phyloP scores from a whole-genome alignment of 1,140 invertebrate species.

The Drosophila kurseongensis region DNA sequence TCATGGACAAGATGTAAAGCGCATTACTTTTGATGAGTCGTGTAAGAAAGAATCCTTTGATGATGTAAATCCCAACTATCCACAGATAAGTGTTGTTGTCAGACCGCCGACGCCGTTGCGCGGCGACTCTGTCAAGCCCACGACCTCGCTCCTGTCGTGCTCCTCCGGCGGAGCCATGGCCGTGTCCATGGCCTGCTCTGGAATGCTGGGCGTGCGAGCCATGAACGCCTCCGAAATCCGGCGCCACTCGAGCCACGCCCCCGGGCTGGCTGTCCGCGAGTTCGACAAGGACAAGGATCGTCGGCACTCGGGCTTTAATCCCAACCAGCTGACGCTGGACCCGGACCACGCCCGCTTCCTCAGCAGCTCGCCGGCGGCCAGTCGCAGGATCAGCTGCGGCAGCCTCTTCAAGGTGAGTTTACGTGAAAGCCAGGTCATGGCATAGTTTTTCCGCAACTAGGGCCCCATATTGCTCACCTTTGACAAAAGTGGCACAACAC shows the following conservation, averaged over 20 bases:
- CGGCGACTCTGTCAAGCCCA: conserved; percentile 73
- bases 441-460: conserved; percentile 7
- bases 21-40: conserved; percentile 85
- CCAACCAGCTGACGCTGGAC: conserved; percentile 87
- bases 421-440: conserved; percentile 1
- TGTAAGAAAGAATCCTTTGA: conserved; percentile 85
- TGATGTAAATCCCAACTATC: conserved; percentile 84
- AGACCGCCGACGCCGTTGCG: conserved; percentile 89
- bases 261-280: conserved; percentile 77
- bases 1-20: conserved; percentile 84
- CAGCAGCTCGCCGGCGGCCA: conserved; percentile 90
- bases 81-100: conserved; percentile 89
- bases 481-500: conserved; percentile 24
- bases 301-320: conserved; percentile 86
- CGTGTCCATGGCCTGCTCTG: conserved; percentile 53
- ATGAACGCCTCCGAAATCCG: conserved; percentile 71
- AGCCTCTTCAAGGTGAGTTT: conserved; percentile 89
- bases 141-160: conserved; percentile 36
- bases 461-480: conserved; percentile 4
- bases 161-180: conserved; percentile 36
- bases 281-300: conserved; percentile 84
- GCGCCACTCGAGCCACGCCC: conserved; percentile 83
- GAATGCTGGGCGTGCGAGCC: conserved; percentile 60
- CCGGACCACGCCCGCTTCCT: conserved; percentile 87
- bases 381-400: conserved; percentile 91